A percentile compares a stretch with the other conserved stretches of the same genome.
phyloP scores from a whole-genome alignment of 2,888 invertebrate genomes.

The Nysson spinosus region DNA sequence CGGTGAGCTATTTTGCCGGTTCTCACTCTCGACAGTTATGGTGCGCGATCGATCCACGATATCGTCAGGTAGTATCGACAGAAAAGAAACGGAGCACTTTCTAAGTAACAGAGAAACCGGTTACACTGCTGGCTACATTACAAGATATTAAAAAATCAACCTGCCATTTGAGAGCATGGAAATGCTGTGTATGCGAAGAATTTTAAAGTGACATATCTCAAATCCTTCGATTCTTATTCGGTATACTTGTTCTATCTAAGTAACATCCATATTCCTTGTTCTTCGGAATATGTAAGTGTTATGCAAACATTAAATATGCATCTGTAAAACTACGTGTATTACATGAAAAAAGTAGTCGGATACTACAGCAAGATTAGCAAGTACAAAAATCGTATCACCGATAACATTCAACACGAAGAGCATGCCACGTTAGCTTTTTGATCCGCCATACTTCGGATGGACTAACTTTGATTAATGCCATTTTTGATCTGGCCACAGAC shows the following conservation, averaged over 20 bases:
- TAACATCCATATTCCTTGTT: too few species aligned
- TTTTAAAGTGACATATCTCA: too few species aligned
- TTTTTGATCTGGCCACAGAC: too few species aligned
- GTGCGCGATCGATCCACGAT: slow-evolving; percentile 40
- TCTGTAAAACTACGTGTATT: too few species aligned
- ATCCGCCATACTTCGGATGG: background rate
- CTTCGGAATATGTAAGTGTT: too few species aligned
- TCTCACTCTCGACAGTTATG: slow-evolving; percentile 15
- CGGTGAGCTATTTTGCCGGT: slow-evolving; percentile 26
- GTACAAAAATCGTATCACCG: too few species aligned
- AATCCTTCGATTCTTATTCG: too few species aligned
- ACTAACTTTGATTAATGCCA: slow-evolving; percentile 39
- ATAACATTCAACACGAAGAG: background rate
- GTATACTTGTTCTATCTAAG: too few species aligned
- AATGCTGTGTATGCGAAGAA: slow-evolving; percentile 4
- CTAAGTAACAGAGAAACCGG: slow-evolving; percentile 54
- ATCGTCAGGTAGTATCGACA: slow-evolving; percentile 23
- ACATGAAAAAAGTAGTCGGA: too few species aligned
- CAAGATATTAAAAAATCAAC: slow-evolving; percentile 47
- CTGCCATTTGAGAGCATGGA: slow-evolving; percentile 20
- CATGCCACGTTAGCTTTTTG: background rate
- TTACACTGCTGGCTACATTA: slow-evolving; percentile 46
- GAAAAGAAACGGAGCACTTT: slow-evolving; percentile 43
- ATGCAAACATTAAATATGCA: too few species aligned
- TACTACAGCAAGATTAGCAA: too few species aligned